Conservation (phyloP, 1,140 invertebrate genomes). For the Bombus balteatus region DNA sequence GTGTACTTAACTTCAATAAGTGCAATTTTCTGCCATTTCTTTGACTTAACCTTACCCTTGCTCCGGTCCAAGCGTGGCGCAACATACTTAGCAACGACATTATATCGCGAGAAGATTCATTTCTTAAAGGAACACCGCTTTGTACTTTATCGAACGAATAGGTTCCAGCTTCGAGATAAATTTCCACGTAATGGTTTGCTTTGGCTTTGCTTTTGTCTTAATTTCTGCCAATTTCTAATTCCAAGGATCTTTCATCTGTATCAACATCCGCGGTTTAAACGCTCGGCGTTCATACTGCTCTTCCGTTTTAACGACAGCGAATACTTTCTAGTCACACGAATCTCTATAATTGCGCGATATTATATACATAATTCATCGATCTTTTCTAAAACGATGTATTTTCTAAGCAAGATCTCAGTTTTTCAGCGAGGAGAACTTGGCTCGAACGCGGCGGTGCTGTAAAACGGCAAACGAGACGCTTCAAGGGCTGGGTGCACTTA, state of each 20-base stretch:
- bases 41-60: slow-evolving; percentile 4
- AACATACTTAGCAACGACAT: not conserved
- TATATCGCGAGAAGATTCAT: not conserved
- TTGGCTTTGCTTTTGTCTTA: too few relatives aligned
- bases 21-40: slow-evolving; percentile 38
- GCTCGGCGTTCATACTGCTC: not conserved
- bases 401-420: not conserved
- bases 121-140: slow-evolving; percentile 2
- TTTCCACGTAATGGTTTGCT: not conserved
- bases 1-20: slow-evolving; percentile 41
- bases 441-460: not conserved
- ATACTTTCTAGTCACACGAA: not conserved
- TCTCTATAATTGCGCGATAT: not conserved
- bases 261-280: not conserved
- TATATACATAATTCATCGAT: not conserved
- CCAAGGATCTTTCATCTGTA: not conserved
- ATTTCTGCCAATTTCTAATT: too few relatives aligned
- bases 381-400: not conserved
- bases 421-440: not conserved
- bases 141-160: not conserved
- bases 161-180: not conserved
- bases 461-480: slow-evolving; percentile 34
- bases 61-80: not conserved
- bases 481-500: slow-evolving; percentile 58
- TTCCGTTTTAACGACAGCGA: too few relatives aligned